Evolutionary conservation across 2,113 vertebrate species (phyloP).

Genomic region (Piaya cayana): DNA sequence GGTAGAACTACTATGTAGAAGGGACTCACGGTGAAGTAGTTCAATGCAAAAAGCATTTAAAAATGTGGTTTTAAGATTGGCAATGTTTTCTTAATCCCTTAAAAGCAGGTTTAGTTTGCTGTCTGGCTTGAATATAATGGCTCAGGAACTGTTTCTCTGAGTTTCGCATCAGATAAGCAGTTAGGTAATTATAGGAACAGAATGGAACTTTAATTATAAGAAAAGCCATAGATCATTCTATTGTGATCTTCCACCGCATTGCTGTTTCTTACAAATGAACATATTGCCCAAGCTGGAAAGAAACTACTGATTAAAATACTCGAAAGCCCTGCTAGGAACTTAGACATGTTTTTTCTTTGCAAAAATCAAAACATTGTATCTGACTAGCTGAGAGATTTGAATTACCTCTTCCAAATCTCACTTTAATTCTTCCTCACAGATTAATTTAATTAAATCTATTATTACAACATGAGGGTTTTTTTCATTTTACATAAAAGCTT

Average conservation of each 20-base stretch:
- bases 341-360: not conserved
- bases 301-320: conserved; percentile 42
- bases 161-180: conserved; percentile 35
- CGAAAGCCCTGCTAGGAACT: not conserved
- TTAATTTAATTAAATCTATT: conserved; percentile 30
- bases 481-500: not conserved
- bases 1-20: not conserved
- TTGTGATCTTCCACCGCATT: conserved; percentile 34
- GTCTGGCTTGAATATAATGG: not conserved
- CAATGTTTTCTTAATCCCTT: not conserved
- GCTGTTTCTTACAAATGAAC: conserved; percentile 17
- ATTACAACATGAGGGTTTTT: not conserved
- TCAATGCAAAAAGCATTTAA: not conserved
- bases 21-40: not conserved
- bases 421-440: not conserved
- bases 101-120: not conserved
- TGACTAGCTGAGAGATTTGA: not conserved
- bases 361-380: not conserved
- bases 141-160: not conserved
- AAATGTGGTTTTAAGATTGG: not conserved
- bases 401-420: not conserved
- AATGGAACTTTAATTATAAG: conserved; percentile 27
- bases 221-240: not conserved
- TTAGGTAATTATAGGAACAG: conserved; percentile 47
- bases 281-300: conserved; percentile 11